Conservation (phyloP, 2,888 invertebrate genomes). For the Alsophila aescularia region DNA sequence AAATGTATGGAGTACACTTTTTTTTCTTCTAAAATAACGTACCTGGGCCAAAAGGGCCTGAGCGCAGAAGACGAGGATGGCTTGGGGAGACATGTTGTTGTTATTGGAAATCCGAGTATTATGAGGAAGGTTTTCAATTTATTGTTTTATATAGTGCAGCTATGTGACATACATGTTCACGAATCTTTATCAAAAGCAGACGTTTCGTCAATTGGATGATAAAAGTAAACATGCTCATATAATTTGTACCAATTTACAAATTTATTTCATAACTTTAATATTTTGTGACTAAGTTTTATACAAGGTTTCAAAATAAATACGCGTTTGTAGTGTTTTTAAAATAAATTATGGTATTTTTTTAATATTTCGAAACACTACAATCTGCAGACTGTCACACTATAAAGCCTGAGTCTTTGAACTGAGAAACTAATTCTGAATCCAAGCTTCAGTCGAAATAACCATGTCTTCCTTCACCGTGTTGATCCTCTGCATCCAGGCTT, state of each 20-base stretch:
- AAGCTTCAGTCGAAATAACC: too few relatives aligned
- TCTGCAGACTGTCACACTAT: not conserved
- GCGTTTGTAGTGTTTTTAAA: too few relatives aligned
- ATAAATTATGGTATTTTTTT: too few relatives aligned
- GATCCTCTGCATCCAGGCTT: too few relatives aligned
- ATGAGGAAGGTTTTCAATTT: not conserved
- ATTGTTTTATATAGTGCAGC: conserved; percentile 16
- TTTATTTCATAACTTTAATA: too few relatives aligned
- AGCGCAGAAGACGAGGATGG: conserved; percentile 34
- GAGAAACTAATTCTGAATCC: too few relatives aligned
- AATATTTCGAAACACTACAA: not conserved
- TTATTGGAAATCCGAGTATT: conserved; percentile 19
- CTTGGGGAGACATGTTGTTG: conserved; percentile 13
- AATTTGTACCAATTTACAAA: too few relatives aligned
- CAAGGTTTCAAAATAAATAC: not conserved
- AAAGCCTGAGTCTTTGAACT: not conserved
- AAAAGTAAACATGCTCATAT: too few relatives aligned
- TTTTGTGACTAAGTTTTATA: too few relatives aligned
- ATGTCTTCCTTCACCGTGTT: too few relatives aligned
- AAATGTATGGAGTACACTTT: too few relatives aligned
- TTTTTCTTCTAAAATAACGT: conserved; percentile 2
- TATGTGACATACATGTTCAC: not conserved
- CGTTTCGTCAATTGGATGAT: not conserved
- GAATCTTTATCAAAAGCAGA: not conserved
- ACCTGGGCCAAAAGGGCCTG: conserved; percentile 35